Base-by-base conservation (phyloP, 2,888 invertebrate genomes). In the Pseudococcus longispinus region DNA sequence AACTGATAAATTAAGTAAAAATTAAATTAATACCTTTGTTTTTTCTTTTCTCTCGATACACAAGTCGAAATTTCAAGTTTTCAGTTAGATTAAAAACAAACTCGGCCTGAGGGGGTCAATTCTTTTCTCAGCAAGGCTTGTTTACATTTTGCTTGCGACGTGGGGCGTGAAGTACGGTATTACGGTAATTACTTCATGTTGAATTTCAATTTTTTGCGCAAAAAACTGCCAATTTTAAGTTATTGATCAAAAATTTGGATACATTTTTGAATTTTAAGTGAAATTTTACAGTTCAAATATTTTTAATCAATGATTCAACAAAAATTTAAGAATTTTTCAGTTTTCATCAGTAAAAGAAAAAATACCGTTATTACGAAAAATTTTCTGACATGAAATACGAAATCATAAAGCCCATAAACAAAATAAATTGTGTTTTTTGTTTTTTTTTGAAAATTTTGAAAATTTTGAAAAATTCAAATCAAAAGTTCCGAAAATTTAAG, bases 1-100 rank as follows among this genome's bases (percentile, higher is more conserved):
- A 60, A 60, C 9, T 60, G 11, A 23, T 60, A 11, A 23, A 23
- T 60, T 60, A 8, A 8, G 3, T 55, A n/a, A 60, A 60, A 60
- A 55, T 55, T 23, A 23, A 23, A 60, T 60, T 60, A 51, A 80
- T 42, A 37, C 77, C 77, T 80, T 80, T 80, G 77, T 42, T 42
- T 80, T 80, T 37, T 80, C 77, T 42, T 80, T 8, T 42, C 42
- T 42, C 20, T 4, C 42, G 26, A 80, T 32, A 20, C 42, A 80
- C 77, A 80, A 80, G 77, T 80, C 20, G n/a, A 42, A 80, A 42
- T 80, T 80, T 42, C 42, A 70, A 80, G 77, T 20, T 80, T 80
- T 80, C 77, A 80, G 77, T 80, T 80, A 80, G 77, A 80, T 80
- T 80, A 80, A 80, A 80, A 80, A 80, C 77, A 80, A 80, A 80